Conservation (phyloP, 2,888 invertebrate genomes). For the Pedicia rivosa region DNA sequence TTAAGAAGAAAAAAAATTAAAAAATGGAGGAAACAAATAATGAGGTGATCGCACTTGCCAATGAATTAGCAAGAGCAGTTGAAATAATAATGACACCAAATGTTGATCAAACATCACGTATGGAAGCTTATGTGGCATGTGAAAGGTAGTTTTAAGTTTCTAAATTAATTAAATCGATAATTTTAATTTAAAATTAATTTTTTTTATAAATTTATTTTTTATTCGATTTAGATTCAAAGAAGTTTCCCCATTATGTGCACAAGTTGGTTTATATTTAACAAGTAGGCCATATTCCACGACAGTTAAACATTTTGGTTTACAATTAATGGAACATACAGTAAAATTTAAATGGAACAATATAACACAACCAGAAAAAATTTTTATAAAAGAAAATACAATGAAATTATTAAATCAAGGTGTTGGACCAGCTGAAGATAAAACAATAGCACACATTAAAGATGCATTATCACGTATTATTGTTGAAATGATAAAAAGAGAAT, state of each 20-base stretch:
- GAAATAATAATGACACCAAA: slow-evolving; percentile 70
- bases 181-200: too few relatives aligned
- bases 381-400: slow-evolving; percentile 84
- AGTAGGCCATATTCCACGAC: slow-evolving; percentile 60
- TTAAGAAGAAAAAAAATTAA: neutral
- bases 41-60: slow-evolving; percentile 34
- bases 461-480: slow-evolving; percentile 82
- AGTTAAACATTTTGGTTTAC: slow-evolving; percentile 80
- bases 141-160: slow-evolving; percentile 33
- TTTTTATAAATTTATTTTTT: neutral
- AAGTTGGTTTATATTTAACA: slow-evolving; percentile 68
- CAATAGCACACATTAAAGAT: slow-evolving; percentile 59
- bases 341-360: slow-evolving; percentile 89
- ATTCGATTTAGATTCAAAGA: slow-evolving; percentile 46
- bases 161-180: neutral
- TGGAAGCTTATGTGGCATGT: slow-evolving; percentile 71
- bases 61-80: slow-evolving; percentile 64
- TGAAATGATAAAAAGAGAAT: slow-evolving; percentile 92
- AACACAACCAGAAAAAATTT: slow-evolving; percentile 70
- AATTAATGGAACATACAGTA: slow-evolving; percentile 83
- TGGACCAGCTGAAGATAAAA: slow-evolving; percentile 49
- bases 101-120: slow-evolving; percentile 55
- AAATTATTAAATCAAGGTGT: slow-evolving; percentile 63
- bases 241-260: slow-evolving; percentile 73
- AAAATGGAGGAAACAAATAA: slow-evolving; percentile 18